Evolutionary conservation across 2,797 vertebrate genomes (phyloP), one percentile per base, ranked within the genome.

Genomic region (Amniataba percoides): DNA sequence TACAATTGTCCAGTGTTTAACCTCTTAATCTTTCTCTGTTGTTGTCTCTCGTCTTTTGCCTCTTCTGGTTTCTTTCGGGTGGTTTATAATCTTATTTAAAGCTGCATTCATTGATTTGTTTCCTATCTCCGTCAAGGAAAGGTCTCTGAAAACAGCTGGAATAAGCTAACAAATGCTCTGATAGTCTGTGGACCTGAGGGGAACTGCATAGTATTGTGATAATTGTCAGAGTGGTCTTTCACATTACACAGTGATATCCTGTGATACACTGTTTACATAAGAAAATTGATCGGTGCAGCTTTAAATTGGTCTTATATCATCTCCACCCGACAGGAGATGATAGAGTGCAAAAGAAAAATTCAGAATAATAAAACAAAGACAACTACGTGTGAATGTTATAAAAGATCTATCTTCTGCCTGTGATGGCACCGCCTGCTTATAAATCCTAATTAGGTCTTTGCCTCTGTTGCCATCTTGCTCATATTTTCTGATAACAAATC

Each of bases 401-500:
- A 68, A 63, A 73, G 21, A 6, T 42, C 1, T 6, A 10, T 31
- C n/a, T 56, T 62, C 25, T 40, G 59, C 55, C 23, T 62, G 25
- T 15, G 15, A 43, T 52, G 16, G 6, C 27, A 23, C 40, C 21
- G n/a, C 21, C 59, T 56, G 31, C 16, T 76, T 11, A 46, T 40
- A 61, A 62, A 53, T 76, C 55, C 59, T 53, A 42, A 63, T 74
- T 56, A 66, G 45, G 61, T 25, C 25, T 42, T 73, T 60, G 39
- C 27, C 64, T 63, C 62, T 2, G 15, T 40, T 65, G 53, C 58
- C 53, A 72, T 78, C 43, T 55, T 34, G 15, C 42, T 27, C 16
- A 51, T 21, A 58, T 58, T 65, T 63, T 65, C 71, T 74, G 58
- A 74, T 45, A 71, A 55, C 46, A 74, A 80, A 83, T 68, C 61